Percentiles rank a stretch among this genome's conserved stretches.
These are phyloP conservation scores for Aporophyla lueneburgensis DNA, from an alignment of 2,888 invertebrate species.

Conservation along the genomic window DNA sequence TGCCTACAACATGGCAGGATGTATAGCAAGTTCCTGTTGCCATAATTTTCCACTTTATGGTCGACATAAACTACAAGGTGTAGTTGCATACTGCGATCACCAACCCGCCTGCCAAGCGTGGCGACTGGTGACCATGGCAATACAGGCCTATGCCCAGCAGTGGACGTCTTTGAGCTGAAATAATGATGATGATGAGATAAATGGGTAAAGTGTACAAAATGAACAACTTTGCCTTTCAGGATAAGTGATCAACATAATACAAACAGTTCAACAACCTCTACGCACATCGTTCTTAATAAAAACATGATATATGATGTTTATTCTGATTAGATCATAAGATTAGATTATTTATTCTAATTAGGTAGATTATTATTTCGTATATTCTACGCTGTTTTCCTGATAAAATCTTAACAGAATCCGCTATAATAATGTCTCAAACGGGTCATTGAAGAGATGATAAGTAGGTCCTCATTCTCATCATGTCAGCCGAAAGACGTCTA, in stretches of 20 bases:
- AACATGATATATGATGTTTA: neutral
- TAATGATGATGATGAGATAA: too few relatives aligned
- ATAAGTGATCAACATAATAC: neutral
- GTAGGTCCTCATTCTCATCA: neutral
- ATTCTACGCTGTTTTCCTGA: neutral
- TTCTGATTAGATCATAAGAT: constrained; percentile 17
- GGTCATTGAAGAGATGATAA: neutral
- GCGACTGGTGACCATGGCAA: too few relatives aligned
- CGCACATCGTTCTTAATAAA: constrained; percentile 16
- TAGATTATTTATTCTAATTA: constrained; percentile 17
- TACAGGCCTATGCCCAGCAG: too few relatives aligned
- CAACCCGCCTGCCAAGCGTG: too few relatives aligned
- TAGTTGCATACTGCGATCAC: too few relatives aligned
- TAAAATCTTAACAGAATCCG: constrained; percentile 8
- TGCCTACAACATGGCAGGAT: neutral
- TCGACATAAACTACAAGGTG: neutral
- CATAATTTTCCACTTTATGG: neutral
- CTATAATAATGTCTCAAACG: neutral
- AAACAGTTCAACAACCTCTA: constrained; percentile 19
- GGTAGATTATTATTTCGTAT: neutral
- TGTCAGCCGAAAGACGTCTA: too few relatives aligned
- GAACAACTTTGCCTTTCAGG: neutral
- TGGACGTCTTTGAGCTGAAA: too few relatives aligned
- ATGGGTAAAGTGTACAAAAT: neutral
- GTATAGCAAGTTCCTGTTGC: neutral